Percentiles rank a stretch among this genome's conserved stretches.
These are phyloP conservation scores for Eupristina koningsbergeri DNA, from an alignment of 1,140 invertebrate species.

Conservation along the genomic window DNA sequence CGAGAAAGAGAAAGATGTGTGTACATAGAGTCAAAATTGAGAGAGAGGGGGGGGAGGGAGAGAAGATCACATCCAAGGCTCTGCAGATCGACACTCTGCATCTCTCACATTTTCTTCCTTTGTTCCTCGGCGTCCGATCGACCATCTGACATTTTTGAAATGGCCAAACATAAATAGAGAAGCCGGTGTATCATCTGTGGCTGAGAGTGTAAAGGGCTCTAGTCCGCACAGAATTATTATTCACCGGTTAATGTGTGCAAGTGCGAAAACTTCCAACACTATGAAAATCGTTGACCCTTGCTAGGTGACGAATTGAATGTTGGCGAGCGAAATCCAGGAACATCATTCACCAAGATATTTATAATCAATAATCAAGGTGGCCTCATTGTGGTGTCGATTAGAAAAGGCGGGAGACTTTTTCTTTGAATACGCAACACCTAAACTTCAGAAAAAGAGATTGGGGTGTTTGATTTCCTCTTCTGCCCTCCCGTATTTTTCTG, in stretches of 20 bases:
- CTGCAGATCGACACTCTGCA: neutral
- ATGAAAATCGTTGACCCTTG: too few species aligned
- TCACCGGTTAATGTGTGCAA: too few species aligned
- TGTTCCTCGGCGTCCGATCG: neutral
- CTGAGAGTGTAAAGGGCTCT: too few species aligned
- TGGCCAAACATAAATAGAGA: too few species aligned
- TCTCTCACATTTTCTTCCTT: neutral
- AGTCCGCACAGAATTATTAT: too few species aligned
- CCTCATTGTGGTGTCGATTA: conserved; percentile 18
- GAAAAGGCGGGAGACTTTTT: conserved; percentile 31
- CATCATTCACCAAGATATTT: neutral
- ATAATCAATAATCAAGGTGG: conserved; percentile 37
- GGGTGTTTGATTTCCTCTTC: neutral
- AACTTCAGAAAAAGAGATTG: neutral
- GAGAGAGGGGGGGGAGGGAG: neutral
- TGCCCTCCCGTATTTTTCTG: neutral
- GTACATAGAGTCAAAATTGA: too few species aligned
- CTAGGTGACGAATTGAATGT: too few species aligned
- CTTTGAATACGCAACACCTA: neutral
- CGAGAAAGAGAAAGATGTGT: neutral
- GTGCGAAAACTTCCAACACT: too few species aligned
- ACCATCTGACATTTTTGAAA: neutral
- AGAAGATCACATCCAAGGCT: conserved; percentile 10
- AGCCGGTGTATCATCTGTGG: too few species aligned
- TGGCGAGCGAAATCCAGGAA: too few species aligned